Base-by-base conservation (phyloP, 2,888 invertebrate genomes). In the Phragmatobia fuliginosa region DNA sequence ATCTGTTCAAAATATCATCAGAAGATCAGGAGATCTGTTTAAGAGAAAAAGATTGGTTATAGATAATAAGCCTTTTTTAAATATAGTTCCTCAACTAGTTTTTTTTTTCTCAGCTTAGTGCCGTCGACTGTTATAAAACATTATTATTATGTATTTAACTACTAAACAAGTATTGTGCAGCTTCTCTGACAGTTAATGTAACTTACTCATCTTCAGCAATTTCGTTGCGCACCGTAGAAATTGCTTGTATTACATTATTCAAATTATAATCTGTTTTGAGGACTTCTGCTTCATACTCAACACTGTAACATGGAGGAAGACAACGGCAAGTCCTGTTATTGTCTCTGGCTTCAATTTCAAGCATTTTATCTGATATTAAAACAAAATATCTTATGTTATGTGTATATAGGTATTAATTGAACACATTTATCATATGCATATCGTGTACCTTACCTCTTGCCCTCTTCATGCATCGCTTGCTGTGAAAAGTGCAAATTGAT, bases 211-310 rank as follows among this genome's bases (percentile, higher is more conserved):
- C 28, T 0, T 10, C 36, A 21, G 0, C 8, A n/a, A 11, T 1
- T n/a, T 0, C 0, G 11, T 71, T 60, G 0, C 0, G 0, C 45
- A 52, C 2, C 32, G 60, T 21, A 3, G 0, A 10, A 1, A 38
- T 11, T 0, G 1, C 33, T 52, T 71, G 59, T 0, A 73, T 25
- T 2, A 73, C 58, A 60, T 16, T 25, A 11, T 70, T 73, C 0
- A 76, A 11, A 31, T 96, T 93, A 73, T 95, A 96, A 63, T 96
- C 94, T 0, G 96, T 96, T 81, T 96, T 96, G 0, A 96, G 95
- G 10, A 96, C 96, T 86, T 97, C 96, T 0, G 96, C 96, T 73
- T 96, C 96, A 79, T 96, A 97, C 0, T 94, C 92, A n/a, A 97
- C 90, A 0, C 96, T 96, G 2, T 96, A 96, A 81, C 97, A 97